Evolutionary conservation across 1,140 invertebrate genomes (phyloP).

Genomic region (Tetramorium alpestre): DNA sequence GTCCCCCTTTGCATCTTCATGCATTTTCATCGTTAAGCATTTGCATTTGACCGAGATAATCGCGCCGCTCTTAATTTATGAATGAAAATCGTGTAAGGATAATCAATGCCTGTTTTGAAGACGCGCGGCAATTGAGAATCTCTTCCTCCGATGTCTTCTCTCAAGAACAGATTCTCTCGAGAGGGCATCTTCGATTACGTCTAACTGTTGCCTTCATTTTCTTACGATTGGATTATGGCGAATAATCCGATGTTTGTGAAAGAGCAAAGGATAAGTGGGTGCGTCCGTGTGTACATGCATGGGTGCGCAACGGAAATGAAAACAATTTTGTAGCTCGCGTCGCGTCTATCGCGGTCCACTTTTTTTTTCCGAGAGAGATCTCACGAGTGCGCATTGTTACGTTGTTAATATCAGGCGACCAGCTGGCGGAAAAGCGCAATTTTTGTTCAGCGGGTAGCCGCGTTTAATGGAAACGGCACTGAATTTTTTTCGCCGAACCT

Average conservation of each 20-base stretch:
- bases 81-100: constrained; percentile 28
- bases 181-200: not conserved
- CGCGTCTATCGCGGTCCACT: constrained; percentile 31
- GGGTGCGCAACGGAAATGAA: constrained; percentile 44
- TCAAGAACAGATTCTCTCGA: not conserved
- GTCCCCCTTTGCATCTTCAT: constrained; percentile 38
- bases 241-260: not conserved
- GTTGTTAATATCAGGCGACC: constrained; percentile 68
- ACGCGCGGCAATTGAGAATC: not conserved
- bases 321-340: constrained; percentile 65
- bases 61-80: constrained; percentile 42
- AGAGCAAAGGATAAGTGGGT: not conserved
- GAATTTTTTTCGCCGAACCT: constrained; percentile 56
- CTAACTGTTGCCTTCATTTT: not conserved
- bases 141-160: not conserved
- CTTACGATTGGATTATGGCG: not conserved
- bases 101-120: constrained; percentile 17
- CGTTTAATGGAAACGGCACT: constrained; percentile 64
- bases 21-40: constrained; percentile 52
- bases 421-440: constrained; percentile 70
- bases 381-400: constrained; percentile 60
- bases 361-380: constrained; percentile 28
- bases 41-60: constrained; percentile 51
- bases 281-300: not conserved
- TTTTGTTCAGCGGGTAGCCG: constrained; percentile 66